A percentile compares a stretch with the other conserved stretches of the same genome.
These are phyloP conservation scores for Aricia agestis DNA, from an alignment of 1,140 invertebrate species.

Conservation along the genomic window DNA sequence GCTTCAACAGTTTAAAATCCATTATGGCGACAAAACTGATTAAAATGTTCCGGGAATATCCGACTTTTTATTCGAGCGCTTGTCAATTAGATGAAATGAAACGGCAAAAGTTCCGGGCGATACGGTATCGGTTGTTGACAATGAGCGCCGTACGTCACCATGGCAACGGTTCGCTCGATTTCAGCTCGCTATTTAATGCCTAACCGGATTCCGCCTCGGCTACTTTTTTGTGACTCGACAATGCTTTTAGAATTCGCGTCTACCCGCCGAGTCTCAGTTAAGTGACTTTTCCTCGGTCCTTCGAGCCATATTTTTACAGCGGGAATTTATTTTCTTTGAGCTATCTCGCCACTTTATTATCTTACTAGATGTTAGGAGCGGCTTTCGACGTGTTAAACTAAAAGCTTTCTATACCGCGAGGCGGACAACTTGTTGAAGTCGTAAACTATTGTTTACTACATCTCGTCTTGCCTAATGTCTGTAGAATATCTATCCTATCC, in stretches of 20 bases:
- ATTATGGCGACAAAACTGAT: neutral
- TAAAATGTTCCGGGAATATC: neutral
- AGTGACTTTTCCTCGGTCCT: neutral
- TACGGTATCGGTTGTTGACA: conserved; percentile 6
- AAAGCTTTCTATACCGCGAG: too few species aligned
- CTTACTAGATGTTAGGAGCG: neutral
- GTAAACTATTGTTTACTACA: too few species aligned
- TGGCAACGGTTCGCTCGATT: conserved; percentile 9
- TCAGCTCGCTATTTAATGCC: conserved; percentile 3
- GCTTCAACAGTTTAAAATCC: neutral
- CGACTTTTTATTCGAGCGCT: neutral
- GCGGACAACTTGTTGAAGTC: too few species aligned
- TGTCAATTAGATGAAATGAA: conserved; percentile 15
- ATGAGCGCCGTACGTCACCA: neutral
- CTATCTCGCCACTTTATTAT: neutral
- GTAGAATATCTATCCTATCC: too few species aligned
- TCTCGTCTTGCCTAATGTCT: too few species aligned
- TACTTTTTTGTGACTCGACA: neutral
- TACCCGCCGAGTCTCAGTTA: neutral
- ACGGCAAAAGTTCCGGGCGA: neutral
- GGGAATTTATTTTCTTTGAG: neutral
- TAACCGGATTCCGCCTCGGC: neutral
- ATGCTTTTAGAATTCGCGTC: neutral
- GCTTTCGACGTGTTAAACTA: neutral
- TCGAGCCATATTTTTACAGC: neutral